Evolutionary conservation across 2,797 vertebrate genomes (phyloP).

Genomic region (Myioborus melanocephalus): DNA sequence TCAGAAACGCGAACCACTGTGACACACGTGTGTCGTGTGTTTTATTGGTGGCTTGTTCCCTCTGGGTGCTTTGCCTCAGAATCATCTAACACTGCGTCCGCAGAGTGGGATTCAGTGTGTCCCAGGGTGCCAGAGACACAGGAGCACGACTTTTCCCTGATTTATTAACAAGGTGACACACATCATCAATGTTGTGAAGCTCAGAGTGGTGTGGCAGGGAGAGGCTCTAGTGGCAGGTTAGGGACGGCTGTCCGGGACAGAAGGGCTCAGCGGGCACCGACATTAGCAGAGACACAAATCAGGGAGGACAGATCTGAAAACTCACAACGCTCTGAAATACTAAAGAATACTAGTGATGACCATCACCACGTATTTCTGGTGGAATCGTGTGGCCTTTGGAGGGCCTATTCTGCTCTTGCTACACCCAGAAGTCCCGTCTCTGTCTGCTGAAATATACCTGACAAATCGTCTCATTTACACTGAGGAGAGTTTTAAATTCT

Average conservation of each 20-base stretch:
- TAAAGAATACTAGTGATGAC: background rate
- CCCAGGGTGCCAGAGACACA: background rate
- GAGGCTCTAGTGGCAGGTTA: background rate
- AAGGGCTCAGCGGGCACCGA: background rate
- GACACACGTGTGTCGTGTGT: rapidly evolving
- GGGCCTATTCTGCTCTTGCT: background rate
- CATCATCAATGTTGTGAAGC: background rate
- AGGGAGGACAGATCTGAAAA: background rate
- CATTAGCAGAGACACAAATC: background rate
- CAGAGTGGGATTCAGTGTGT: background rate
- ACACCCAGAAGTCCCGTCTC: background rate
- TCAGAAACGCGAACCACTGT: rapidly evolving
- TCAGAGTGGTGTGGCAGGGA: background rate
- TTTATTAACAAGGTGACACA: background rate
- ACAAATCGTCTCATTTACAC: background rate
- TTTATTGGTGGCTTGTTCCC: background rate
- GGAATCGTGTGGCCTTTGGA: background rate
- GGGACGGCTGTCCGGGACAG: background rate
- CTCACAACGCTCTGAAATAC: background rate
- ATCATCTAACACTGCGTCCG: background rate
- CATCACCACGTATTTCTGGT: background rate
- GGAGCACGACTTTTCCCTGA: background rate
- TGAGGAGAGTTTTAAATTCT: conserved; percentile 1
- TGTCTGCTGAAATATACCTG: background rate
- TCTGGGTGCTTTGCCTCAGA: background rate